phyloP scores from a whole-genome alignment of 2,797 vertebrate species.

The Botia almorhae region DNA sequence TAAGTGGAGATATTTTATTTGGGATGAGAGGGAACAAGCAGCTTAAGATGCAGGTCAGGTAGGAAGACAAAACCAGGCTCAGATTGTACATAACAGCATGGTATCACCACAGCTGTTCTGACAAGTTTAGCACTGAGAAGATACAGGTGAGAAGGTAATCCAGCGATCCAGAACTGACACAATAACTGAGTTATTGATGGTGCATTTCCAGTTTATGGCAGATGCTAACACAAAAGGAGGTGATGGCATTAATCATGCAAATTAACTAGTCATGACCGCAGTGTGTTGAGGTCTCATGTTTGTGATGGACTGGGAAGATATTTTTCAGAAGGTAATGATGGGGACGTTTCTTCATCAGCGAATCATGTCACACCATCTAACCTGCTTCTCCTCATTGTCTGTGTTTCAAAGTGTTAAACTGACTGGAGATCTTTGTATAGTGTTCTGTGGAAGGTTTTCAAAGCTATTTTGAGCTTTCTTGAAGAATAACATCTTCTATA shows the following conservation, averaged over 20 bases:
- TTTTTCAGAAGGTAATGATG: neutral
- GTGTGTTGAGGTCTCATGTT: no score
- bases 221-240: neutral
- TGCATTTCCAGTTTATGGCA: neutral
- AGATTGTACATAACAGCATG: neutral
- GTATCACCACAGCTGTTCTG: neutral
- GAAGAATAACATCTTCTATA: neutral
- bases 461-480: neutral
- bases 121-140: neutral
- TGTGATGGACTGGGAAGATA: neutral
- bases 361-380: neutral
- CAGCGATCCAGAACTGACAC: neutral
- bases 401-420: neutral
- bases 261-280: neutral
- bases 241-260: neutral
- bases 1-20: neutral
- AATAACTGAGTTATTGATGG: neutral
- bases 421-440: neutral
- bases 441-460: neutral
- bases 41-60: neutral
- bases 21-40: neutral
- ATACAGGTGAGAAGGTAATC: neutral
- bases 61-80: neutral
- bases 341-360: neutral
- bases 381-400: neutral